These are phyloP conservation scores for Yponomeuta evonymella DNA, from an alignment of 2,888 invertebrate species.

Conservation along the genomic window DNA sequence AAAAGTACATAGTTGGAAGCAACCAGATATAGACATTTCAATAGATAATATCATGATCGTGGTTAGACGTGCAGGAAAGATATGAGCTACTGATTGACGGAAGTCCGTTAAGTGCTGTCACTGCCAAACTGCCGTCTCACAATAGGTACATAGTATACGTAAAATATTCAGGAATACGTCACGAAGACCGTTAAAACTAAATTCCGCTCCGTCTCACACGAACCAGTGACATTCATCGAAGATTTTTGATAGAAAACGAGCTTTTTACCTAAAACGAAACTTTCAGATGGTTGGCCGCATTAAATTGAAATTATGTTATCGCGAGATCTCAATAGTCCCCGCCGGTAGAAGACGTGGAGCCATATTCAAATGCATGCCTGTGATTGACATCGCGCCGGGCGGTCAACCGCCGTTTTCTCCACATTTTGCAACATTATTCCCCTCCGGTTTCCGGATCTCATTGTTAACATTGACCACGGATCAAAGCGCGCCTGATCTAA, in stretches of 20 bases:
- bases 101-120: slow-evolving; percentile 22
- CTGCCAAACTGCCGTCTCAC: background rate
- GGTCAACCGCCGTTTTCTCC: slow-evolving; percentile 50
- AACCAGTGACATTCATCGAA: slow-evolving; percentile 37
- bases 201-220: slow-evolving; percentile 51
- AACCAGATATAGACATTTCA: background rate
- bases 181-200: slow-evolving; percentile 52
- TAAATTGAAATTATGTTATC: slow-evolving; percentile 61
- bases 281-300: slow-evolving; percentile 59
- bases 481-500: slow-evolving; percentile 60
- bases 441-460: slow-evolving; percentile 42
- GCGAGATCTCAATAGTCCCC: slow-evolving; percentile 45
- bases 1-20: background rate
- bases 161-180: slow-evolving; percentile 20
- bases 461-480: slow-evolving; percentile 63
- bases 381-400: slow-evolving; percentile 73
- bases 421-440: slow-evolving; percentile 31
- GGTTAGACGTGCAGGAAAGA: background rate
- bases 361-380: slow-evolving; percentile 59
- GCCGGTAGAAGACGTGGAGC: slow-evolving; percentile 19
- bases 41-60: background rate
- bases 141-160: background rate
- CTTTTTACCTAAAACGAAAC: slow-evolving; percentile 50
- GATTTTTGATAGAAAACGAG: slow-evolving; percentile 35
- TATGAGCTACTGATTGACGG: slow-evolving; percentile 20